Base-by-base conservation (phyloP, 1,140 invertebrate genomes). In the Zaprionus camerounensis region DNA sequence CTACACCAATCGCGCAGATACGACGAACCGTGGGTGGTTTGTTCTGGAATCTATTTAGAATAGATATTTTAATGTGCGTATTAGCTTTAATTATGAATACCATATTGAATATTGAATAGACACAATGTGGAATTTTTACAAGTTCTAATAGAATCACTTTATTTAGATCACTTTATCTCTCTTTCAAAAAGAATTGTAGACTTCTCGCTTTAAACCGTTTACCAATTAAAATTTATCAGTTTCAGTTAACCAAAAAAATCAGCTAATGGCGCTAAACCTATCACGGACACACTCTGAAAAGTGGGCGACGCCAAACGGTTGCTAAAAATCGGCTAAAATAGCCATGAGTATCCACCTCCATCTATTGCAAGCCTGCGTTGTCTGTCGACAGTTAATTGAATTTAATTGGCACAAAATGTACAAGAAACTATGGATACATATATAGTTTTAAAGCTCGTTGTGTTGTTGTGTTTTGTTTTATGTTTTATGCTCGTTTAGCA, bases 301-400 rank as follows among this genome's bases (percentile, higher is more conserved):
- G 41, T 17, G 41, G 41, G 41, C 6, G 41, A n/a, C n/a, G 41
- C 41, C 41, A 46, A 46, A 46, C 41, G 41, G 41, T 46, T 46
- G 41, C 41, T 46, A 20, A 46, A 44, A 46, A 46, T 46, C 41
- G 41, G n/a, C 41, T 46, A 46, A 46, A 46, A 46, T 46, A 17
- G n/a, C 41, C 3, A 46, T 17, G 41, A 17, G 31, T 53, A 24
- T 79, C 64, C 68, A 64, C 75, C 41, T 17, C n/a, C 41, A 71
- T 66, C 69, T 69, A 57, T 70, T n/a, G 41, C 3, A 66, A 34
- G 31, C 65, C 36, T 41, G 64, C 44, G 41, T 53, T 68, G 31
- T 11, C 62, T 74, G 83, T 83, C 82, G 83, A 83, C 83, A 83
- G 83, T 78, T 81, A 87, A 88, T 87, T 87, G 84, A 87, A 87